Percentiles rank a stretch among this genome's conserved stretches.
Conservation (phyloP, 2,797 vertebrate genomes). For the Trichosurus vulpecula region DNA sequence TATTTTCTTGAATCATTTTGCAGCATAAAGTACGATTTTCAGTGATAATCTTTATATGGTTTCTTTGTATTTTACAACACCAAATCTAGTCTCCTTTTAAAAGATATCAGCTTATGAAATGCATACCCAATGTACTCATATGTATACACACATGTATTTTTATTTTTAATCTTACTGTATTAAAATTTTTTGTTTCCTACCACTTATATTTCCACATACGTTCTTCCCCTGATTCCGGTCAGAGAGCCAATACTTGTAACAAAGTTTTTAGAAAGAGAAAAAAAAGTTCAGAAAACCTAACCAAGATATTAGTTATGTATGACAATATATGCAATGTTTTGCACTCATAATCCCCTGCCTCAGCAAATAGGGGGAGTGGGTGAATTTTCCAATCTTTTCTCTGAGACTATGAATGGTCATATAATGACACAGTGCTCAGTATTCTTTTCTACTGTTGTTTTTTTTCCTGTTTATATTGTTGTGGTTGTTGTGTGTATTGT, state of each 20-base stretch:
- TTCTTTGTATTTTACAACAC: neutral
- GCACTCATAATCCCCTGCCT: neutral
- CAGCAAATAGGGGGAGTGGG: neutral
- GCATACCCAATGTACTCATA: neutral
- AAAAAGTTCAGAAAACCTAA: neutral
- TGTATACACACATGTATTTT: neutral
- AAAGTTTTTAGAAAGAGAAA: neutral
- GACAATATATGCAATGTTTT: neutral
- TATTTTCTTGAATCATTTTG: neutral
- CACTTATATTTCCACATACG: neutral
- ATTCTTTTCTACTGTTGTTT: neutral
- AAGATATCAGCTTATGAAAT: slow-evolving; percentile 27
- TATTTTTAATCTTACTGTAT: neutral
- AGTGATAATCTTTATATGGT: neutral
- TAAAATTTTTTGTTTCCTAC: neutral
- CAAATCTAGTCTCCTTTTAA: neutral
- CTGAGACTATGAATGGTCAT: neutral
- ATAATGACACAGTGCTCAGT: neutral
- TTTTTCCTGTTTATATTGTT: neutral
- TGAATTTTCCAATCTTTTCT: neutral
- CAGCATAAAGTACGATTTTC: neutral
- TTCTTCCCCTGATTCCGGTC: neutral
- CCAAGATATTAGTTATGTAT: neutral
- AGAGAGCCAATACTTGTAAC: neutral
- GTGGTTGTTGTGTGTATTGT: neutral